A percentile compares a stretch with the other conserved stretches of the same genome.
Conservation (phyloP, 37 sponge, comb jelly and placozoan species). For the Beroe forskalii region DNA sequence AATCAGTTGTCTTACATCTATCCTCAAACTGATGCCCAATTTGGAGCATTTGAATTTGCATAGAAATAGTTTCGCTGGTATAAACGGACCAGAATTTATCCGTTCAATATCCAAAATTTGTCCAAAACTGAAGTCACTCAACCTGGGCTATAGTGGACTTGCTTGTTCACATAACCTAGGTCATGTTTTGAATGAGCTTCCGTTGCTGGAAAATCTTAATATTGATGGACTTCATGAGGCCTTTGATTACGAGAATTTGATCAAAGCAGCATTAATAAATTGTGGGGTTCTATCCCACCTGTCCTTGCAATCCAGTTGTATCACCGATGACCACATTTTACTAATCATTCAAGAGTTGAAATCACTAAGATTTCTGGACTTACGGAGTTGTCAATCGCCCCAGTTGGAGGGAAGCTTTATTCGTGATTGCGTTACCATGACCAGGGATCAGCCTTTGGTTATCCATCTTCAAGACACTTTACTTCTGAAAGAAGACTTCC, state of each 20-base stretch:
- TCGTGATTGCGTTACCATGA: not conserved
- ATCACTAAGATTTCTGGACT: not conserved
- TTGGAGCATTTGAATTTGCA: not conserved
- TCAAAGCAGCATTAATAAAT: not conserved
- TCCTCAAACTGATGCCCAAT: constrained; percentile 38
- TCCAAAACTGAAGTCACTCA: not conserved
- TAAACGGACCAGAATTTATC: not conserved
- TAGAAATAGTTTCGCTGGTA: not conserved
- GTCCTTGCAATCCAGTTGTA: not conserved
- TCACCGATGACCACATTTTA: not conserved
- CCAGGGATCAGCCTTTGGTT: not conserved
- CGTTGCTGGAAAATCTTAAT: not conserved
- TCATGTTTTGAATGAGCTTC: not conserved
- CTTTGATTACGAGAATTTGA: not conserved
- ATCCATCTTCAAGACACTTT: not conserved
- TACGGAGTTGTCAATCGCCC: not conserved
- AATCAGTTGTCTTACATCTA: not conserved
- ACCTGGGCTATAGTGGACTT: not conserved
- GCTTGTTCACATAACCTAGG: not conserved
- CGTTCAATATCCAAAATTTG: not conserved
- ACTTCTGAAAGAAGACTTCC: not conserved
- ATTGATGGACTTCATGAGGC: not conserved
- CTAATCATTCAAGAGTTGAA: not conserved
- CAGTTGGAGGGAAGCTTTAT: not conserved
- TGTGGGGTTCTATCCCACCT: not conserved